Evolutionary conservation across 2,888 invertebrate species (phyloP).

Genomic region (Caenorhabditis auriculariae): DNA sequence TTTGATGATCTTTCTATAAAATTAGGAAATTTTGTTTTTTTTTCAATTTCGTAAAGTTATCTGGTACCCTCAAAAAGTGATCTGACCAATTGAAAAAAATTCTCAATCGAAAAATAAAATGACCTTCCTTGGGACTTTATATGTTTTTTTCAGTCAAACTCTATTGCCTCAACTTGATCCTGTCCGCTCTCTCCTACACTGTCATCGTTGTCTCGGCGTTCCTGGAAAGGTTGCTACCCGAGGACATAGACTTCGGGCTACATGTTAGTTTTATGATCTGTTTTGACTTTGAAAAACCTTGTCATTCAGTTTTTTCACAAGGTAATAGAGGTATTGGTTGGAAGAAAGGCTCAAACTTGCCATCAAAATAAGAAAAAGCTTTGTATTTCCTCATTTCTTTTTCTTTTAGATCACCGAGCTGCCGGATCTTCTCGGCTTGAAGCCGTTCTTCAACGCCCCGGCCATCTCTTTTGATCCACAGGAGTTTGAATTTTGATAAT

Average conservation of each 20-base stretch:
- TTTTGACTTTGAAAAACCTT: no score
- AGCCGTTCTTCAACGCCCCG: constrained; percentile 32
- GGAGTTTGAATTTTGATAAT: no score
- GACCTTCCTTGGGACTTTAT: not conserved
- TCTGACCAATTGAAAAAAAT: not conserved
- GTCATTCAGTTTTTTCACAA: no score
- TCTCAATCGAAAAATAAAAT: no score
- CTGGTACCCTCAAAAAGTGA: not conserved
- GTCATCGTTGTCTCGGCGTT: constrained; percentile 2
- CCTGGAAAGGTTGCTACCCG: constrained; percentile 4
- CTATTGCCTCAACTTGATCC: constrained; percentile 30
- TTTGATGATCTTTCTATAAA: no score
- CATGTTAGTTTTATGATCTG: no score
- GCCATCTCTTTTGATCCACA: constrained; percentile 59
- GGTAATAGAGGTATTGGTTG: no score
- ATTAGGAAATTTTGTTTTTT: no score
- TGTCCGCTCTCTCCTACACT: constrained; percentile 17
- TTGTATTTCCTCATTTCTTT: not conserved
- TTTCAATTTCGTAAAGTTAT: no score
- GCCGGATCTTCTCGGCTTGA: not conserved
- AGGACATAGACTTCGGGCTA: no score
- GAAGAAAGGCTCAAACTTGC: not conserved
- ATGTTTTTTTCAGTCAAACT: constrained; percentile 23
- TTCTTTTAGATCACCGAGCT: constrained; percentile 1
- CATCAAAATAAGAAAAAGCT: not conserved